Evolutionary conservation across 2,888 invertebrate species (phyloP).

Genomic region (Drosophila gaucha): DNA sequence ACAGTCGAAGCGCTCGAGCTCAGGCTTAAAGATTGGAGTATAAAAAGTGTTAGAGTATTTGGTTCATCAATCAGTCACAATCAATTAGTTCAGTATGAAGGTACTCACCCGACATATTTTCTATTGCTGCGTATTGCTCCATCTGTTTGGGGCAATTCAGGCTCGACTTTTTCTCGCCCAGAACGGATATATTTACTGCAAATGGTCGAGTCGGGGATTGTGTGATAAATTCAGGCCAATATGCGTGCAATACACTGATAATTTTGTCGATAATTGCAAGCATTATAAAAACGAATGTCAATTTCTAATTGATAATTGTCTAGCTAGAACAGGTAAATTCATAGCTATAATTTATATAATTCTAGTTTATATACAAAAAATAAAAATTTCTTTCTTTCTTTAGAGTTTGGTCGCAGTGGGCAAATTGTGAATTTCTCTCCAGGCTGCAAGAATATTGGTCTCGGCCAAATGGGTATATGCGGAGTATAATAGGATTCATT

Average conservation of each 20-base stretch:
- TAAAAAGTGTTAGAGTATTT: slow-evolving; percentile 19
- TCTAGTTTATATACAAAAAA: neutral
- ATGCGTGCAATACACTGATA: slow-evolving; percentile 19
- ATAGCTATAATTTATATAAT: neutral
- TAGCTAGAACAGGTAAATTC: slow-evolving; percentile 38
- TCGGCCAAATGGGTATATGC: neutral
- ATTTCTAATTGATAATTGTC: slow-evolving; percentile 44
- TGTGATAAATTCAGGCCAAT: slow-evolving; percentile 35
- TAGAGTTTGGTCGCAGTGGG: slow-evolving; percentile 32
- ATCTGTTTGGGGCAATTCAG: slow-evolving; percentile 20
- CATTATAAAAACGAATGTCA: slow-evolving; percentile 54
- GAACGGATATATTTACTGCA: slow-evolving; percentile 48
- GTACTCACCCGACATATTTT: neutral
- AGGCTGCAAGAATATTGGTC: neutral
- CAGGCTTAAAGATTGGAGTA: neutral
- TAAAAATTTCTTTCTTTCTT: neutral
- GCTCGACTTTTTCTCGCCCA: slow-evolving; percentile 37
- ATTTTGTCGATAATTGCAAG: slow-evolving; percentile 23
- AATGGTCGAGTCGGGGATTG: slow-evolving; percentile 32
- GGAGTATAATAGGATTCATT: neutral
- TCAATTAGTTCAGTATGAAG: slow-evolving; percentile 20
- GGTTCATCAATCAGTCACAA: slow-evolving; percentile 19
- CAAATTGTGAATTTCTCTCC: neutral
- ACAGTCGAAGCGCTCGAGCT: neutral
- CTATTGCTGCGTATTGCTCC: slow-evolving; percentile 11